Percentiles rank a stretch among this genome's conserved stretches.
These are phyloP conservation scores for Synaphobranchus kaupii DNA, from an alignment of 2,797 vertebrate species.

Conservation along the genomic window DNA sequence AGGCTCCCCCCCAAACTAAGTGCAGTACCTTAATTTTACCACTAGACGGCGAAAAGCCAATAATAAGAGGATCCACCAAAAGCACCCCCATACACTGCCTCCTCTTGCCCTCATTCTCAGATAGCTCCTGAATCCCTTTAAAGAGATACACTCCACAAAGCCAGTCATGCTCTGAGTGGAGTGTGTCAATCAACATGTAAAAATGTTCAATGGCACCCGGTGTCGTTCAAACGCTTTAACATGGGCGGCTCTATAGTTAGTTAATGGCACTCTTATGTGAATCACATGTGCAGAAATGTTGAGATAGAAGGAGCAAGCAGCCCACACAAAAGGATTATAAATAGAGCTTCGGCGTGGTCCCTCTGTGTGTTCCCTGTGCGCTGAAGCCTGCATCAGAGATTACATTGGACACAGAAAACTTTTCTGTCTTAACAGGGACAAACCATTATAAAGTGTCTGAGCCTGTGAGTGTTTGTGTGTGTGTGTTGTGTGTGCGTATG, in stretches of 20 bases:
- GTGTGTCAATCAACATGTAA: background rate
- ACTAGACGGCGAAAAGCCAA: background rate
- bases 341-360: background rate
- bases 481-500: conserved; percentile 42
- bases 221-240: background rate
- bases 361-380: background rate
- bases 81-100: background rate
- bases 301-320: background rate
- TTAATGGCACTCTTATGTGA: background rate
- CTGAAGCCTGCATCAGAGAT: background rate
- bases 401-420: background rate
- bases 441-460: conserved; percentile 27
- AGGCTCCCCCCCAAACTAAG: background rate
- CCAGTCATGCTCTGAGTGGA: background rate
- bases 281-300: background rate
- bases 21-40: background rate
- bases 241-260: background rate
- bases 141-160: background rate
- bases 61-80: background rate
- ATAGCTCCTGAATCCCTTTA: background rate
- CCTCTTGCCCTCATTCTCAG: background rate
- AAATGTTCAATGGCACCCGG: background rate
- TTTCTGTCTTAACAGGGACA: conserved; percentile 23
- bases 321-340: conserved; percentile 8
- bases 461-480: conserved; percentile 44